Evolutionary conservation across 2,797 vertebrate genomes (phyloP).

Genomic region (Phaenicophaeus curvirostris): DNA sequence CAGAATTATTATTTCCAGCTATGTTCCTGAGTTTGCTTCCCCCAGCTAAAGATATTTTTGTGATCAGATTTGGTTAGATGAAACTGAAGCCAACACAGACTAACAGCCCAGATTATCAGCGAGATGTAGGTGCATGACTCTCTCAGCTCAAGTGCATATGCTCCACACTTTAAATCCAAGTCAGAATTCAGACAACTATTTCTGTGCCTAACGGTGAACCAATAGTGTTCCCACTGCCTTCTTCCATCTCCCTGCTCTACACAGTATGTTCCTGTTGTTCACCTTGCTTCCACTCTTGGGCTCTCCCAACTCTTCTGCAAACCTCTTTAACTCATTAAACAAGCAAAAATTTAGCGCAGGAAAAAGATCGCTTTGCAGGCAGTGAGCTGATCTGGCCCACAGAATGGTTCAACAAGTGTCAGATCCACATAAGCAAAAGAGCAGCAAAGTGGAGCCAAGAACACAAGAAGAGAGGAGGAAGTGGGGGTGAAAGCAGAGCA

Average conservation of each 20-base stretch:
- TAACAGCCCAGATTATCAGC: background rate
- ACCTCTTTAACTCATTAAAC: background rate
- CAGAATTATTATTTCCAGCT: background rate
- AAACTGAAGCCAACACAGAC: background rate
- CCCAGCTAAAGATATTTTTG: background rate
- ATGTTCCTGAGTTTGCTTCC: background rate
- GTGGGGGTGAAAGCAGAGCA: background rate
- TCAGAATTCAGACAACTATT: background rate
- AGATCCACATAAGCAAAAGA: background rate
- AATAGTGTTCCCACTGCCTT: background rate
- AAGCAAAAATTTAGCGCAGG: background rate
- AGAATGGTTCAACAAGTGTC: background rate
- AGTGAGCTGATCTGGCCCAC: background rate
- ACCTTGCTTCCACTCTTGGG: background rate
- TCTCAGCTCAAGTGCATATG: background rate
- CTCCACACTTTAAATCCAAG: background rate
- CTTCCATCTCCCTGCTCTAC: background rate
- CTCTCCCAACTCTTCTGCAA: background rate
- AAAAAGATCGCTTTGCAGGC: background rate
- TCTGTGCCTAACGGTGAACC: background rate
- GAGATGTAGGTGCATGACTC: background rate
- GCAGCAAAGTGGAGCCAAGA: background rate
- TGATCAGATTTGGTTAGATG: background rate
- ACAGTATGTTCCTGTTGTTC: fast-evolving
- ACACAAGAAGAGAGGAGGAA: background rate